These are phyloP conservation scores for Diploscapter pachys DNA, from an alignment of 1,140 invertebrate species.

Conservation along the genomic window DNA sequence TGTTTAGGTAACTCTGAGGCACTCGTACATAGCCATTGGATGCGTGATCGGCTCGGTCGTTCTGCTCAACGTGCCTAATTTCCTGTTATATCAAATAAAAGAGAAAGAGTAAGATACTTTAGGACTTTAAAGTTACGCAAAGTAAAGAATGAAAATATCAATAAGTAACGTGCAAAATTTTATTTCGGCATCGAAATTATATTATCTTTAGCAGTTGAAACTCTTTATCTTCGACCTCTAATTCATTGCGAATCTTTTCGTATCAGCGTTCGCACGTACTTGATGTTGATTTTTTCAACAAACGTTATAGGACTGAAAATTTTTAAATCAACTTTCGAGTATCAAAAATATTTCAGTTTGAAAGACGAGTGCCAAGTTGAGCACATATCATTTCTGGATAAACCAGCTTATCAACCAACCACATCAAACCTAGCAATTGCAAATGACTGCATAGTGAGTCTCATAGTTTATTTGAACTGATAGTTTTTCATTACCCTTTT, in stretches of 20 bases:
- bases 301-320: too few species aligned
- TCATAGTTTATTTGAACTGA: background rate
- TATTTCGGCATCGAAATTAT: too few species aligned
- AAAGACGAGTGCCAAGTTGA: conserved; percentile 12
- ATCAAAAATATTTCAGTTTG: conserved; percentile 7
- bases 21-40: conserved; percentile 51
- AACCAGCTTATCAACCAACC: conserved; percentile 53
- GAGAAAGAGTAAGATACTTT: conserved; percentile 27
- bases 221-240: too few species aligned
- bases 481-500: conserved; percentile 20
- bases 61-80: conserved; percentile 54
- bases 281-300: too few species aligned
- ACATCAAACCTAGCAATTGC: conserved; percentile 52
- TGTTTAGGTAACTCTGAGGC: conserved; percentile 48
- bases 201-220: too few species aligned
- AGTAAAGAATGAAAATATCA: too few species aligned
- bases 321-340: too few species aligned
- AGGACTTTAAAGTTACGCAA: background rate
- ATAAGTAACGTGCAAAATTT: too few species aligned
- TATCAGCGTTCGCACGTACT: too few species aligned
- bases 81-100: conserved; percentile 58
- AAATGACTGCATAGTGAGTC: conserved; percentile 40
- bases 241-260: too few species aligned
- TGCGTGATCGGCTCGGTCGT: conserved; percentile 46
- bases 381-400: conserved; percentile 14